These are phyloP conservation scores for Falco biarmicus DNA, from an alignment of 2,797 vertebrate species.

Conservation along the genomic window DNA sequence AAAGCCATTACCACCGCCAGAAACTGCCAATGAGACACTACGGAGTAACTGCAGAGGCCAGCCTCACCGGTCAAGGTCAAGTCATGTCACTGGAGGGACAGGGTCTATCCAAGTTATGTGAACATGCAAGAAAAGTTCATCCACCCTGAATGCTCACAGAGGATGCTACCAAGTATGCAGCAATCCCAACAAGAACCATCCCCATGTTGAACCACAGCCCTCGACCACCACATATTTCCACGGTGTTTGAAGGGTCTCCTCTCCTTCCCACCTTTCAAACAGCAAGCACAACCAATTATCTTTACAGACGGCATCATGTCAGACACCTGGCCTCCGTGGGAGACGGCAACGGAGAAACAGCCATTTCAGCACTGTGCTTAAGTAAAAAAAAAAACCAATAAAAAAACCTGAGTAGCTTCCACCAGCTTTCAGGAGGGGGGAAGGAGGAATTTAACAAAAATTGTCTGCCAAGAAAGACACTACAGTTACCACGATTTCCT, in stretches of 20 bases:
- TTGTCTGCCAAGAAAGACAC: background rate
- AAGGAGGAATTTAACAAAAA: background rate
- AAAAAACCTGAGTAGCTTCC: background rate
- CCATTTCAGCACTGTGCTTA: background rate
- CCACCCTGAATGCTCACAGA: background rate
- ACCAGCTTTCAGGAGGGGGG: accelerated
- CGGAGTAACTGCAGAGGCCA: background rate
- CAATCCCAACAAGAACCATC: background rate
- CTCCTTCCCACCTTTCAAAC: background rate
- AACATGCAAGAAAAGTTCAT: background rate
- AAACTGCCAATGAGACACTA: background rate
- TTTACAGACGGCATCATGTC: background rate
- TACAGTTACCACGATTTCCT: conserved; percentile 8
- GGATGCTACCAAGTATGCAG: background rate
- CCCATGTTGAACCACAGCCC: background rate
- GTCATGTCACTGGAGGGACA: background rate
- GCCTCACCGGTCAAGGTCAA: background rate
- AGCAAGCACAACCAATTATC: background rate
- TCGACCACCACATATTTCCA: background rate
- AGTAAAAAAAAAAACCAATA: background rate
- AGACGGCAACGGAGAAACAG: background rate
- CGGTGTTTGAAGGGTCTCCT: background rate
- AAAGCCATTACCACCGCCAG: background rate
- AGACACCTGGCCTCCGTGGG: background rate
- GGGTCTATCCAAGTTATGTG: background rate